Base-by-base conservation (phyloP, 1,140 invertebrate species). In the Trachymyrmex cornetzi region DNA sequence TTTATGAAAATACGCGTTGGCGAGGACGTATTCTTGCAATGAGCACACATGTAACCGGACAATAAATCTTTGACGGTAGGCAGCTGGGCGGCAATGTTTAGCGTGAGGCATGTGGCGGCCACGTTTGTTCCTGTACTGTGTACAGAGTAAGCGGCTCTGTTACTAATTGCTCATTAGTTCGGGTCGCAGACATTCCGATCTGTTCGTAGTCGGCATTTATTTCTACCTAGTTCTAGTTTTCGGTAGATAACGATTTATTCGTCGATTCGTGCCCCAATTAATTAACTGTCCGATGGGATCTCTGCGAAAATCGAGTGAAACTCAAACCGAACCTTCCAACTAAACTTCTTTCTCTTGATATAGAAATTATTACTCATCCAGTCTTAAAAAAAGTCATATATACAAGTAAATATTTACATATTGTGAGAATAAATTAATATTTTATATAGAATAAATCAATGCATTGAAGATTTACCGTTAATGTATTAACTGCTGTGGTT, bases 81-180 rank as follows among this genome's bases (percentile, higher is more conserved):
- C 86, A 85, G 61, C 50, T 50, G 79, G 57, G 22, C 81, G 55
- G 64, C 57, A 38, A 50, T 66, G 74, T 55, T 79, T 44, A 63
- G 34, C 48, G 57, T 50, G 82, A 80, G 81, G 19, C 69, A 88
- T 86, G 87, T 80, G 87, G 71, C 55, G 27, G 77, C 55, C 77
- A 86, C 69, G 77, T 88, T 86, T 57, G 88, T 50, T 82, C 53
- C 84, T 67, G 69, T 81, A 64, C 75, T 57, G 69, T 63, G 74
- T 69, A 80, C 61, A 69, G 22, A 50, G 63, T 24, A n/a, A 87
- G 53, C 71, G 24, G n/a, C 63, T 74, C 85, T 71, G 85, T 87
- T 88, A 91, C 91, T 93, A 93, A 93, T 93, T 93, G 92, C 92
- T 93, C 92, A 91, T 93, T 93, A 93, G 89, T 85, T 88, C 87